These are phyloP conservation scores for Spodoptera littoralis DNA, from an alignment of 2,888 invertebrate species.

Conservation along the genomic window DNA sequence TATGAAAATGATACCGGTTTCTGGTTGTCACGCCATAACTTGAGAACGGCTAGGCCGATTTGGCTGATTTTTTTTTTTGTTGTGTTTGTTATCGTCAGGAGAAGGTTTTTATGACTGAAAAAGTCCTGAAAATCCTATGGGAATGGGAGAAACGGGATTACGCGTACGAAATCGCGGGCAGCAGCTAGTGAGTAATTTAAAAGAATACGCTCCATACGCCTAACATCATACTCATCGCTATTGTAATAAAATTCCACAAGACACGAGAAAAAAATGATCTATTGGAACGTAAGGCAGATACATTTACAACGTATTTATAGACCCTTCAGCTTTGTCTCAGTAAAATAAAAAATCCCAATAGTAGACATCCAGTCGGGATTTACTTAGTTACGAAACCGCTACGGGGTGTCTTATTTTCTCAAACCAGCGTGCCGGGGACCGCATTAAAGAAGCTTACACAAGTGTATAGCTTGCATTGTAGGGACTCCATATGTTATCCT, in stretches of 20 bases:
- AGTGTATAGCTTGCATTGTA: constrained; percentile 45
- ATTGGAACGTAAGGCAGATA: neutral
- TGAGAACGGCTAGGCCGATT: too few species aligned
- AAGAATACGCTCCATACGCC: too few species aligned
- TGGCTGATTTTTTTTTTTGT: too few species aligned
- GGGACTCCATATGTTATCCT: constrained; percentile 42
- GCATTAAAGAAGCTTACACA: constrained; percentile 52
- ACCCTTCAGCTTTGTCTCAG: constrained; percentile 3
- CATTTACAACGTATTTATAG: constrained; percentile 10
- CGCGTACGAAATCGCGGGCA: too few species aligned
- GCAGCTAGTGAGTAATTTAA: too few species aligned
- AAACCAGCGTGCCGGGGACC: constrained; percentile 38
- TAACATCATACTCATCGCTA: too few species aligned
- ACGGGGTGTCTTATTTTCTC: constrained; percentile 54
- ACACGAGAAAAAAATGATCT: neutral
- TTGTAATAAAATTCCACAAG: neutral
- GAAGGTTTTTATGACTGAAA: too few species aligned
- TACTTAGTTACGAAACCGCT: constrained; percentile 44
- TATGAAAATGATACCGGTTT: too few species aligned
- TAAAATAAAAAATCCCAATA: constrained; percentile 32
- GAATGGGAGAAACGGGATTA: too few species aligned
- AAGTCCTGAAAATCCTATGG: too few species aligned
- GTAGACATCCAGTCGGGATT: constrained; percentile 30
- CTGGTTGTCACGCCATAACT: too few species aligned
- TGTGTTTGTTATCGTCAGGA: too few species aligned